Base-by-base conservation (phyloP, 2,888 invertebrate species). In the Serripes groenlandicus region DNA sequence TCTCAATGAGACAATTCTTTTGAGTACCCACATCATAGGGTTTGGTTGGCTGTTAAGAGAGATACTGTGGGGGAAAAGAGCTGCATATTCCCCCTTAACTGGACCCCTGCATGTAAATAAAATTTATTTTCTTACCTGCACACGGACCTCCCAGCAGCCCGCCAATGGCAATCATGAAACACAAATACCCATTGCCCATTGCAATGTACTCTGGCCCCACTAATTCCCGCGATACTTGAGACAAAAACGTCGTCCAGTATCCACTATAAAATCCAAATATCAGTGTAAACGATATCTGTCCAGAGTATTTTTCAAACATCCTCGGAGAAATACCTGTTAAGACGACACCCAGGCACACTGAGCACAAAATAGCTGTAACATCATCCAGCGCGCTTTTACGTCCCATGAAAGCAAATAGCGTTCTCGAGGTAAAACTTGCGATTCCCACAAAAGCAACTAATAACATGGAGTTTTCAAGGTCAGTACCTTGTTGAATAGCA, bases 201-300 rank as follows among this genome's bases (percentile, higher is more conserved):
- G 93, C 93, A 23, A 93, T 90, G 78, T 92, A 92, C 75, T 92
- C 91, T 66, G 92, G 91, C 35, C 92, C 93, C n/a, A 93, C 83
- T 34, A 93, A 81, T 80, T 93, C 92, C 58, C 92, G 75, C 0
- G 92, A 89, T 7, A 91, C 91, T 75, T 92, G 92, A 5, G 92
- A 90, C 70, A 94, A 85, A 79, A 93, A 93, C 9, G 93, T 93
- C 7, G 92, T 93, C 94, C 94, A 94, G 85, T 91, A 94, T n/a
- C 93, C 94, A 75, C 90, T 90, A 84, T 93, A 93, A 85, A 94
- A 92, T 54, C 94, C 94, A 82, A 92, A 92, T 68, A 94, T 85
- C 30, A 94, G 79, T 5, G 92, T 90, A 81, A 92, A 94, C 23
- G 92, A 92, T n/a, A 94, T 91, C 81, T 93, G 92, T 23, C 94